A percentile compares a stretch with the other conserved stretches of the same genome.
These are phyloP conservation scores for Andrena haemorrhoa DNA, from an alignment of 2,888 invertebrate genomes.

Conservation along the genomic window DNA sequence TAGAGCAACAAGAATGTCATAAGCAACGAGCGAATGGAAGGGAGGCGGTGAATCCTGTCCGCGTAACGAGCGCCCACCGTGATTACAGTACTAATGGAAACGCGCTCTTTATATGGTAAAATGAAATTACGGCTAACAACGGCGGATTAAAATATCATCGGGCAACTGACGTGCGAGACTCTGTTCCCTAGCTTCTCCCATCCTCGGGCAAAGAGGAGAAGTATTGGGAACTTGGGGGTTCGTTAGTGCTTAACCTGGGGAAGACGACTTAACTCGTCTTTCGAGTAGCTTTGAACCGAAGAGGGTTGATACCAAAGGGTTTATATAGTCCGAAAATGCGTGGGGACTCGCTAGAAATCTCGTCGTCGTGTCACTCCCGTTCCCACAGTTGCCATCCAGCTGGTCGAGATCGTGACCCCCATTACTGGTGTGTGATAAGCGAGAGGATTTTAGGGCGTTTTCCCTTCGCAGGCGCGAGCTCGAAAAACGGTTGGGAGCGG, in stretches of 20 bases:
- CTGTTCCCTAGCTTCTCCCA: neutral
- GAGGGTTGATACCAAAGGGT: no score
- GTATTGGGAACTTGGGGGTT: neutral
- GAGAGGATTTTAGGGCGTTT: no score
- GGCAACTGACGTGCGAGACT: neutral
- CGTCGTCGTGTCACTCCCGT: no score
- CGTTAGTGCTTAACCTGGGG: neutral
- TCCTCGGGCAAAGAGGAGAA: neutral
- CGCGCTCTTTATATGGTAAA: slow-evolving; percentile 34
- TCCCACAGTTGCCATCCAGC: no score
- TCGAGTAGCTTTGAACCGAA: no score
- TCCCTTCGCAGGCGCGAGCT: no score
- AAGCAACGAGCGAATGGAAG: slow-evolving; percentile 35
- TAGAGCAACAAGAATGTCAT: slow-evolving; percentile 60
- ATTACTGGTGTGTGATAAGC: no score
- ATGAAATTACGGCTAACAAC: slow-evolving; percentile 50
- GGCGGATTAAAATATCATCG: slow-evolving; percentile 54
- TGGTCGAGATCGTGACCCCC: no score
- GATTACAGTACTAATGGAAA: slow-evolving; percentile 52
- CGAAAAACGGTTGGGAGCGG: no score
- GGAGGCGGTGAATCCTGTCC: slow-evolving; percentile 17
- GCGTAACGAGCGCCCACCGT: slow-evolving; percentile 48
- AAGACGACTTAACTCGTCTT: neutral
- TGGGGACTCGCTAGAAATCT: no score
- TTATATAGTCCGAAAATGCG: no score